Evolutionary conservation across 2,797 vertebrate species (phyloP).

Genomic region (Pyrocephalus nanus): DNA sequence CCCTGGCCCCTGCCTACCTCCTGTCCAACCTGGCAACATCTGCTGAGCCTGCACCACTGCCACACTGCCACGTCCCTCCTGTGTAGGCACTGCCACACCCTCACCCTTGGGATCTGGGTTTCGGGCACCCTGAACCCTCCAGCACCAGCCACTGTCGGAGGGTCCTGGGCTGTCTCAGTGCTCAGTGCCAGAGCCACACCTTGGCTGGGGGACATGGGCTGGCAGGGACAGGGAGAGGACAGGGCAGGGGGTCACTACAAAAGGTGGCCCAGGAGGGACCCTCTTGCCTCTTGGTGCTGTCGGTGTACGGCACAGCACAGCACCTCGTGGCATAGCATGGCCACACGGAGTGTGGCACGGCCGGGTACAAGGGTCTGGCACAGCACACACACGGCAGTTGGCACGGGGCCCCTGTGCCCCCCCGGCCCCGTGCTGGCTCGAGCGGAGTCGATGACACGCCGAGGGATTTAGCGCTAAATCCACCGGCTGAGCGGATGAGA

Average conservation of each 20-base stretch:
- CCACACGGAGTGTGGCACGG: neutral
- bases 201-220: accelerated
- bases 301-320: neutral
- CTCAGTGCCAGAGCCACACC: neutral
- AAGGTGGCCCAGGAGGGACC: neutral
- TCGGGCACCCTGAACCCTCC: accelerated
- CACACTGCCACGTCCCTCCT: neutral
- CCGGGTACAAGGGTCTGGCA: neutral
- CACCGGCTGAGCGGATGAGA: neutral
- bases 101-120: accelerated
- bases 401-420: neutral
- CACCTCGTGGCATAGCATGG: accelerated
- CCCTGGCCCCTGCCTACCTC: neutral
- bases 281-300: neutral
- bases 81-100: neutral
- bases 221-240: neutral
- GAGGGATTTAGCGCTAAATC: conserved; percentile 49
- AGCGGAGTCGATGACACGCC: neutral
- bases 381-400: neutral
- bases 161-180: accelerated
- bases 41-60: accelerated
- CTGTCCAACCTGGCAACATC: neutral
- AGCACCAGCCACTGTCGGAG: neutral
- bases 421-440: neutral
- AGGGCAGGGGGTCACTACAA: neutral